These are phyloP conservation scores for Mayetiola destructor DNA, from an alignment of 2,888 invertebrate species.

Conservation along the genomic window DNA sequence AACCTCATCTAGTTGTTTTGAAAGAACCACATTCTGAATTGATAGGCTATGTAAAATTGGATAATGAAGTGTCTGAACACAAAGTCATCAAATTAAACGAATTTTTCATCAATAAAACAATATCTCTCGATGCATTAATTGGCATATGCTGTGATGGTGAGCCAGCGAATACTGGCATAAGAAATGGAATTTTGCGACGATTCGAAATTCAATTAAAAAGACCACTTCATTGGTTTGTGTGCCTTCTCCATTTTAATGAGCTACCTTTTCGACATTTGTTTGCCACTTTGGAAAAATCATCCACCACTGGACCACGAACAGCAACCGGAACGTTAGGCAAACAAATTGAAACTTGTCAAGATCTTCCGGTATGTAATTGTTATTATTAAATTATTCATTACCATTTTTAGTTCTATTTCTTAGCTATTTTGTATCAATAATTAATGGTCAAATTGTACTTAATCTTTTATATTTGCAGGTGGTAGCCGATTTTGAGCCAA, in stretches of 20 bases:
- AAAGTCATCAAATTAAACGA: neutral
- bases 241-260: constrained; percentile 7
- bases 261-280: constrained; percentile 4
- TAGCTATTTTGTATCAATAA: neutral
- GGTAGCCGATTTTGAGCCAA: constrained; percentile 1
- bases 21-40: neutral
- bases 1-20: neutral
- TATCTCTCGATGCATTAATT: neutral
- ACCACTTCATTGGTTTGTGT: constrained; percentile 1
- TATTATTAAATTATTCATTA: neutral
- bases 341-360: neutral
- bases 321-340: neutral
- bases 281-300: neutral
- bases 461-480: neutral
- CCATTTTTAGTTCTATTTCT: neutral
- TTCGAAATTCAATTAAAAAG: neutral
- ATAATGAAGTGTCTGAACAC: neutral
- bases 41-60: neutral
- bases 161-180: neutral
- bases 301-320: neutral
- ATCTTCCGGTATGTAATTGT: neutral
- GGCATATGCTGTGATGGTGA: neutral
- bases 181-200: neutral
- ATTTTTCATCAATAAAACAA: neutral
- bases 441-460: too few species aligned